Percentiles rank a stretch among this genome's conserved stretches.
Evolutionary conservation across 2,113 vertebrate species (phyloP).

Genomic region (zebrafish (Danio rerio)): GRCz12tu NC_133196.1:9546501-9547000

Average conservation of each 20-base stretch:
- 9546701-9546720: too few species aligned
- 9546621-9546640: too few species aligned
- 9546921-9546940: constrained; percentile 35
- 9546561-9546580: too few species aligned
- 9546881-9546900: constrained; percentile 39
- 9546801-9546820: constrained; percentile 6
- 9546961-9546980: constrained; percentile 21
- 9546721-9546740: background rate
- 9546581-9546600: too few species aligned
- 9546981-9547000: background rate
- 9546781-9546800: background rate
- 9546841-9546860: constrained; percentile 28
- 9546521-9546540: too few species aligned
- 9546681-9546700: too few species aligned
- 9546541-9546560: too few species aligned
- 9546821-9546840: constrained; percentile 28
- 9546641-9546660: too few species aligned
- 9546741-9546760: background rate
- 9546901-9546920: constrained; percentile 40
- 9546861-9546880: constrained; percentile 44
- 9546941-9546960: constrained; percentile 28
- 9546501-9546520: too few species aligned
- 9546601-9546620: too few species aligned
- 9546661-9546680: too few species aligned
- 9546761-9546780: background rate